phyloP scores from a whole-genome alignment of 2,113 vertebrate species.

The Hyperoodon ampullatus region DNA sequence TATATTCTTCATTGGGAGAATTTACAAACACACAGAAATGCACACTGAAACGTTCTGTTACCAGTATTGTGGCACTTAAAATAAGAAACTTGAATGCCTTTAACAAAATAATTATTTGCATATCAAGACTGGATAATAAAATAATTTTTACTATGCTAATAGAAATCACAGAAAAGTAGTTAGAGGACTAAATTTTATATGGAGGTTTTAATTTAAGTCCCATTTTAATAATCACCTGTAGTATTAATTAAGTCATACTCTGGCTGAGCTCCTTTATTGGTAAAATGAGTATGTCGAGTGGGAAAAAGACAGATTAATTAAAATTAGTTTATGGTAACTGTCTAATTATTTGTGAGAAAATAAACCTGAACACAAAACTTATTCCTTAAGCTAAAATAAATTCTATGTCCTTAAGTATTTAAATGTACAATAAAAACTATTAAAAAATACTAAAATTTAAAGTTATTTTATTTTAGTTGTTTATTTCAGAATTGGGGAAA shows the following conservation, averaged over 20 bases:
- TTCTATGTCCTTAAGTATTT: not conserved
- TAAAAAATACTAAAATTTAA: not conserved
- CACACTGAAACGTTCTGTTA: not conserved
- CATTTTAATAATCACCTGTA: not conserved
- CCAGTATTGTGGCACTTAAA: not conserved
- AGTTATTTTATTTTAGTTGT: not conserved
- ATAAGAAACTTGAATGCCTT: not conserved
- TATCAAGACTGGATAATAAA: not conserved
- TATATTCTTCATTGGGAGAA: not conserved
- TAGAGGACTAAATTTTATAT: not conserved
- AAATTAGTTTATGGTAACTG: not conserved
- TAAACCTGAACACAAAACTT: not conserved
- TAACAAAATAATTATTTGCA: not conserved
- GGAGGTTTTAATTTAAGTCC: not conserved
- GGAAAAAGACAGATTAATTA: conserved; percentile 11
- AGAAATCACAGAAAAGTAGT: not conserved
- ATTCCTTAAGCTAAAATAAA: not conserved
- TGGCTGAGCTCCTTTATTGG: not conserved
- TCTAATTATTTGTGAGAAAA: not conserved
- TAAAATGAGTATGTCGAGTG: not conserved
- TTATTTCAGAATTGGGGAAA: not conserved
- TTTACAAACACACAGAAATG: not conserved
- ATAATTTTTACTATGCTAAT: not conserved
- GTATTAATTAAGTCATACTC: not conserved
- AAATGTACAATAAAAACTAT: not conserved